Base-by-base conservation (phyloP, 2,888 invertebrate genomes). In the Papilio demoleus region DNA sequence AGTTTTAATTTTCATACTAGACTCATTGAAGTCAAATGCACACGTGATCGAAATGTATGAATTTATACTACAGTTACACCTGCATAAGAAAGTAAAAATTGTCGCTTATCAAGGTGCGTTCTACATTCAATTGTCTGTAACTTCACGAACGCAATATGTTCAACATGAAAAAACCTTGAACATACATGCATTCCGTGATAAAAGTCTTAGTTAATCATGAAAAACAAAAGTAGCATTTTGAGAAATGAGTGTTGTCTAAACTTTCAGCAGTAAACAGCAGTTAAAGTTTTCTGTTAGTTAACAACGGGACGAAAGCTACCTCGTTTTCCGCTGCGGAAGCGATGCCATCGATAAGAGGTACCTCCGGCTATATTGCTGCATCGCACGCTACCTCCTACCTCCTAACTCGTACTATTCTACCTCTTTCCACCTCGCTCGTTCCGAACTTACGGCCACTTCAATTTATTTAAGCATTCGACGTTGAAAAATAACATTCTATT, bases 341-440 rank as follows among this genome's bases (percentile, higher is more conserved):
- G 84, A 87, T 87, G 77, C 72, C 78, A 71, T 77, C 76, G 84
- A 87, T 86, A 87, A 82, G 81, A 77, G 75, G 72, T 77, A 76
- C 80, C 79, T 78, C 75, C 74, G 72, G 72, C 76, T 83, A 77
- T 84, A 88, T 84, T 83, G 81, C 81, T 73, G 64, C 63, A 65
- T 70, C 73, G 71, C 89, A 89, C 88, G 88, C 88, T 65, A 83
- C 34, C 42, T 50, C 62, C 17, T 42, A 42, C 42, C 42, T 42
- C 42, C 38, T 38, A 38, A 38, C 38, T 38, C 12, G 38, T 38
- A 38, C 12, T 14, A 87, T 6, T 3, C 31, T 31, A 31, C 31
- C 31, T n/a, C n/a, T 31, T 31, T 88, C 88, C 65, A 83, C 34
- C 24, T 50, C 63, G 63, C 42, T 60, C 45, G 42, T 59, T 45